Evolutionary conservation across 2,888 invertebrate species (phyloP).

Genomic region (Silvanus unidentatus): DNA sequence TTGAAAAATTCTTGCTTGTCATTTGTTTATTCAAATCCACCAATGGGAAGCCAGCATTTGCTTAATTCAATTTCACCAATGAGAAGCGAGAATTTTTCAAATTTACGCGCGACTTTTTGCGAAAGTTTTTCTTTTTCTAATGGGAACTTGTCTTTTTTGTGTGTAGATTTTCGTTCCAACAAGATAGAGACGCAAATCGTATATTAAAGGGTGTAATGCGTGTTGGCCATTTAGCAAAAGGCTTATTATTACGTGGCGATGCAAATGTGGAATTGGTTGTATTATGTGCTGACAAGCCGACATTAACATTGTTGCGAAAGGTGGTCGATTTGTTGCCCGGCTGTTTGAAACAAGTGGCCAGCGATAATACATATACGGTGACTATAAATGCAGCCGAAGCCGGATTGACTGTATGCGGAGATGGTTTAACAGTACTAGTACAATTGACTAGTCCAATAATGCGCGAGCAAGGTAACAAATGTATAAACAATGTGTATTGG

Average conservation of each 20-base stretch:
- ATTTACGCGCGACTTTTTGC: too few species aligned
- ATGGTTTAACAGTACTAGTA: constrained; percentile 73
- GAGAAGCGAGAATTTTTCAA: too few species aligned
- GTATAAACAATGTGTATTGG: constrained; percentile 14
- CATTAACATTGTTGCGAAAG: constrained; percentile 76
- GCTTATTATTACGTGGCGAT: constrained; percentile 85
- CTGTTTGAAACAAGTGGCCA: constrained; percentile 66
- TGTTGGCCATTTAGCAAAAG: constrained; percentile 86
- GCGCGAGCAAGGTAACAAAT: constrained; percentile 68
- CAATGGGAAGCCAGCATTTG: too few species aligned
- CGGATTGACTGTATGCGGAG: constrained; percentile 76
- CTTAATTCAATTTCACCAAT: too few species aligned
- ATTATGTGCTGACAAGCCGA: constrained; percentile 91
- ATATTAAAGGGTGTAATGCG: constrained; percentile 95
- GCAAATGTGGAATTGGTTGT: constrained; percentile 87
- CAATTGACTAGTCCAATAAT: constrained; percentile 90
- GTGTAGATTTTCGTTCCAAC: constrained; percentile 59
- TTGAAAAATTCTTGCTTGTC: too few species aligned
- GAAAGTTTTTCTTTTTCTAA: not conserved
- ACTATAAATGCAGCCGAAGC: constrained; percentile 80
- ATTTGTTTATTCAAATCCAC: too few species aligned
- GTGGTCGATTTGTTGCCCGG: constrained; percentile 75
- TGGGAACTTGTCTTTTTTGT: constrained; percentile 14
- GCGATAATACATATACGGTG: constrained; percentile 76
- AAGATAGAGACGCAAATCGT: constrained; percentile 57